Base-by-base conservation (phyloP, 2,888 invertebrate species). In the Zootermopsis nevadensis region DNA sequence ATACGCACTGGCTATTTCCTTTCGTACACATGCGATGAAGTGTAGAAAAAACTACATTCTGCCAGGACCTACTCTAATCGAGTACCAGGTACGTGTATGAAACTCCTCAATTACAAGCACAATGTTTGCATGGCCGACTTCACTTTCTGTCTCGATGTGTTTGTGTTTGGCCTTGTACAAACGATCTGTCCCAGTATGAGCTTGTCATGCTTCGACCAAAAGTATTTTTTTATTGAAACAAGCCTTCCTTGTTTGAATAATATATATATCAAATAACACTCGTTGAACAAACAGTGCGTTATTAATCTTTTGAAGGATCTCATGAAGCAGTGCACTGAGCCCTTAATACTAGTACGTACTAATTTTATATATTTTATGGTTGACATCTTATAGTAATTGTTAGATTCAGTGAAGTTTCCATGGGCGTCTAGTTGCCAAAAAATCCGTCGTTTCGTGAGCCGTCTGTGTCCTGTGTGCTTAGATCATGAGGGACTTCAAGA, bases 101-200 rank as follows among this genome's bases (percentile, higher is more conserved):
- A 60, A n/a, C 60, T 60, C 60, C n/a, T 27, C 27, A 60, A 60
- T 60, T 60, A 60, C 60, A 60, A 60, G 27, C 10, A 27, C 60
- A 60, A 60, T 60, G 60, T 60, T 60, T 60, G 60, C 60, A 27
- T 60, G 60, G 60, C n/a, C 60, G n/a, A 27, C 60, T 60, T 60
- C 27, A 60, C 10, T 60, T 27, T 60, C 53, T 38, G 6, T 53
- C 60, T 60, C 2, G 10, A 27, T 60, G n/a, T 27, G 27, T 60
- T n/a, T 60, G 60, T 8, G 60, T 60, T 60, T 60, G 27, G 60
- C 60, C 27, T 60, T n/a, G 3, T 27, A 60, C 60, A 60, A 27
- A 60, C 60, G 60, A 3, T 27, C 60, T 60, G n/a, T n/a, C 60
- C 7, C 60, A 60, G 60, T n/a, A 60, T 60, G 12, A 60, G 12